These are phyloP conservation scores for Phyto melanocephala DNA, from an alignment of 2,888 invertebrate genomes.

Conservation along the genomic window DNA sequence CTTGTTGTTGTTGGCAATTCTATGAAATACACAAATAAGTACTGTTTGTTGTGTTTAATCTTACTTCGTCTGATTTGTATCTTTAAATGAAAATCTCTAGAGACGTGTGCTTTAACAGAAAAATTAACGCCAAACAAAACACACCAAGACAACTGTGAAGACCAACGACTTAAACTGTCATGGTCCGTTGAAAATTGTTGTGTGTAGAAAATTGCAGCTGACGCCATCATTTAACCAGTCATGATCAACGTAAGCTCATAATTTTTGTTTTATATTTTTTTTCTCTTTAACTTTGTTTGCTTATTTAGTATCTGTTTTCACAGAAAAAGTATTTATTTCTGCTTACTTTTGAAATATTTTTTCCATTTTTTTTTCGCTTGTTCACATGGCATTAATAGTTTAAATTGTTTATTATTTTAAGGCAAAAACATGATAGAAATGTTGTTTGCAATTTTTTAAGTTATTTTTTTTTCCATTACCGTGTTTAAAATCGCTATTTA, in stretches of 20 bases:
- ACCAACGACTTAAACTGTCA: conserved; percentile 62
- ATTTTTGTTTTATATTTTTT: conserved; percentile 36
- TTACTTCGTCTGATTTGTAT: conserved; percentile 45
- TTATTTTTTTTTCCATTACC: conserved; percentile 15
- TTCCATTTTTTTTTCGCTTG: not conserved
- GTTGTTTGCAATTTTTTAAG: conserved; percentile 19
- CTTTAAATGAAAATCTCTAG: conserved; percentile 59
- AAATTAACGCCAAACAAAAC: conserved; percentile 59
- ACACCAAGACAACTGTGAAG: conserved; percentile 57
- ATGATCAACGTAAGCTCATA: conserved; percentile 66
- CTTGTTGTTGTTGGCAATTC: conserved; percentile 25
- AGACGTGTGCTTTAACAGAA: conserved; percentile 61
- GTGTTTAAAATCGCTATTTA: not conserved
- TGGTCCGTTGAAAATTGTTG: conserved; percentile 60
- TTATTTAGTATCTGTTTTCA: conserved; percentile 19
- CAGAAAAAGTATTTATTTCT: conserved; percentile 32
- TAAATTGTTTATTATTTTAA: not conserved
- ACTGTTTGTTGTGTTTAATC: not conserved
- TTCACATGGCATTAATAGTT: not conserved
- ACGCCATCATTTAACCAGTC: conserved; percentile 66
- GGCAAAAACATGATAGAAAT: conserved; percentile 17
- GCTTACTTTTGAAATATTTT: not conserved
- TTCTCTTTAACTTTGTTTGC: not conserved
- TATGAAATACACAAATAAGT: conserved; percentile 20
- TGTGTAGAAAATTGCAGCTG: conserved; percentile 61